A percentile compares a stretch with the other conserved stretches of the same genome.
phyloP scores from a whole-genome alignment of 2,113 vertebrate genomes.

The Mungos mungo region DNA sequence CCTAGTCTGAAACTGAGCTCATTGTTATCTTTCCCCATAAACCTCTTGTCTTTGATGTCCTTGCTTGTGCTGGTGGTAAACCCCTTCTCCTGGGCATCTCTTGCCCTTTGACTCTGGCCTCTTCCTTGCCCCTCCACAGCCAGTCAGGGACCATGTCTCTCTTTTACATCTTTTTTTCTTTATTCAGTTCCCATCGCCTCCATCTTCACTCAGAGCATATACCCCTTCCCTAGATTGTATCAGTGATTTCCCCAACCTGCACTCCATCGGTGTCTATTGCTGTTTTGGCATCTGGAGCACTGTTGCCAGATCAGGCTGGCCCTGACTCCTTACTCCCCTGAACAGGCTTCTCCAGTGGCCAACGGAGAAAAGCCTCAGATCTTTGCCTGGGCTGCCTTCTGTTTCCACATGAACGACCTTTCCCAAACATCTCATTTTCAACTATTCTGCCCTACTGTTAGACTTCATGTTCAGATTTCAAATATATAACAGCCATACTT shows the following conservation, averaged over 20 bases:
- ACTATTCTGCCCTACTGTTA: not conserved
- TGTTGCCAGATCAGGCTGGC: not conserved
- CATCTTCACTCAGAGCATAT: not conserved
- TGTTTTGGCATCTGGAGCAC: not conserved
- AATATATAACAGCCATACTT: not conserved
- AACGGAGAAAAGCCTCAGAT: not conserved
- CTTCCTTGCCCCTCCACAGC: not conserved
- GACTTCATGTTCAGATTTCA: not conserved
- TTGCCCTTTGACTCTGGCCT: not conserved
- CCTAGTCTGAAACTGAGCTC: not conserved
- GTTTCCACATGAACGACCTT: not conserved
- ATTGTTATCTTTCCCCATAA: not conserved
- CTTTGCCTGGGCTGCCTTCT: not conserved
- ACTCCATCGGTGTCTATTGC: not conserved
- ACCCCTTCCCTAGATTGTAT: not conserved
- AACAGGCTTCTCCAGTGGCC: not conserved
- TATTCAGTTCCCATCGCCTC: not conserved
- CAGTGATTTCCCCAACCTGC: not conserved
- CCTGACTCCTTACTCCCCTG: not conserved
- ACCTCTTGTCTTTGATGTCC: not conserved
- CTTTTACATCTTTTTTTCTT: not conserved
- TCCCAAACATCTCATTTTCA: conserved; percentile 15
- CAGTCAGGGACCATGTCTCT: not conserved
- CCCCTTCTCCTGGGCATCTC: not conserved
- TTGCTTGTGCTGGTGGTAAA: not conserved